phyloP scores from a whole-genome alignment of 2,113 vertebrate species.

The Nettapus auritus region DNA sequence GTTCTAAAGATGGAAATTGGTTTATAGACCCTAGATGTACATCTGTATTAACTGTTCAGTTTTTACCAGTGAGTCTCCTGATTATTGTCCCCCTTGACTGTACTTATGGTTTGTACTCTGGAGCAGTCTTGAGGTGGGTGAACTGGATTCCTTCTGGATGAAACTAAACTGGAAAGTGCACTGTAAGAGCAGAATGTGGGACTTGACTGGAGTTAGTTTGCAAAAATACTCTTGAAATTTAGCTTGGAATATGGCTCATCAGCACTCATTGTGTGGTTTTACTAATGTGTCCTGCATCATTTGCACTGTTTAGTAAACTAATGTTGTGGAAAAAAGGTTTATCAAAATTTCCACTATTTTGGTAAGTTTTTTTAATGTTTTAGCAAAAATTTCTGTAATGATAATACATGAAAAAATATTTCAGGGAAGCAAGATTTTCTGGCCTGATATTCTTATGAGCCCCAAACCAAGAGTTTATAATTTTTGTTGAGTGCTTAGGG shows the following conservation, averaged over 20 bases:
- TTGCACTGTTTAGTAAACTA: not conserved
- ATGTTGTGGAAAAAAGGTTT: not conserved
- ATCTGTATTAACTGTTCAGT: not conserved
- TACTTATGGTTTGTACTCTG: not conserved
- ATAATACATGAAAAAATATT: not conserved
- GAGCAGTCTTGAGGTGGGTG: not conserved
- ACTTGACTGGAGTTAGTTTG: not conserved
- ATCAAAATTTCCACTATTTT: not conserved
- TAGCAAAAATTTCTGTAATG: not conserved
- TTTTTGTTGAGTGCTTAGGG: not conserved
- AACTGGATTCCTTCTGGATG: not conserved
- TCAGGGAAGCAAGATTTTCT: not conserved
- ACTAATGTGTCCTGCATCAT: not conserved
- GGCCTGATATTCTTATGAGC: not conserved
- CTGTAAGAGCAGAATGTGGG: not conserved
- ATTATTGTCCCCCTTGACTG: not conserved
- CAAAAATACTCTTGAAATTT: not conserved
- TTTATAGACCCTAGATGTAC: not conserved
- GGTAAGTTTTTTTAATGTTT: too few species aligned
- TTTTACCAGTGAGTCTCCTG: not conserved
- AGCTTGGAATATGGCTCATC: not conserved
- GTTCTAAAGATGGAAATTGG: not conserved
- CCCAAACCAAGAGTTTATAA: too few species aligned
- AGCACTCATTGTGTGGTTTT: not conserved
- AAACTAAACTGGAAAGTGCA: not conserved